A percentile compares a stretch with the other conserved stretches of the same genome.
phyloP scores from a whole-genome alignment of 2,888 invertebrate genomes.

The Scotopteryx bipunctaria region DNA sequence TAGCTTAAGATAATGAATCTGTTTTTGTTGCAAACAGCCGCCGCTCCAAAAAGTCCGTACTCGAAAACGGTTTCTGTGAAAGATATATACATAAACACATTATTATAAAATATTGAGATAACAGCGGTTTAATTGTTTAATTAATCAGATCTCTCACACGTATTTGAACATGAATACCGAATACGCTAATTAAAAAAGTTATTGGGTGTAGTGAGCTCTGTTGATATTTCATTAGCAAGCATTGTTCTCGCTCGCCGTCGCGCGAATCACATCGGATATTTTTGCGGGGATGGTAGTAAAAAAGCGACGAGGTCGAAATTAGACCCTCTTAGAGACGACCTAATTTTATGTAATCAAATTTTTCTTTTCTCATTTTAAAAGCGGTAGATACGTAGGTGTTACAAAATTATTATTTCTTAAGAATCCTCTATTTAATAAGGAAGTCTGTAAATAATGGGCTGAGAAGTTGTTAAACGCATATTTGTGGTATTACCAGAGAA shows the following conservation, averaged over 20 bases:
- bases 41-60: no score
- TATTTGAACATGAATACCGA: conserved; percentile 13
- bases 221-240: conserved; percentile 68
- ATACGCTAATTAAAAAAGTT: conserved; percentile 46
- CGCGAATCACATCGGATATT: conserved; percentile 60
- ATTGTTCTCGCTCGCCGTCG: conserved; percentile 51
- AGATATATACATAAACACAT: no score
- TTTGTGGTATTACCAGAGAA: conserved; percentile 36
- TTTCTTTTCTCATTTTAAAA: conserved; percentile 55
- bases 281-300: conserved; percentile 59
- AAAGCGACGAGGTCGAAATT: conserved; percentile 61
- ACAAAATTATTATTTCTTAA: conserved; percentile 5
- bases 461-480: conserved; percentile 26
- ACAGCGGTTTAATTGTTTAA: conserved; percentile 1
- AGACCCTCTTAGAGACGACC: conserved; percentile 57
- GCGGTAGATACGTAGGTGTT: conserved; percentile 31
- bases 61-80: no score
- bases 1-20: no score
- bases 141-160: conserved; percentile 5
- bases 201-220: conserved; percentile 47
- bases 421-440: conserved; percentile 17
- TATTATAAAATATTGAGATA: no score
- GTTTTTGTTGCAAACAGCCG: conserved; percentile 7
- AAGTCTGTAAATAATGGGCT: conserved; percentile 1
- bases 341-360: conserved; percentile 68